Base-by-base conservation (phyloP, 2,797 vertebrate genomes). In the Spinus olivaceus region DNA sequence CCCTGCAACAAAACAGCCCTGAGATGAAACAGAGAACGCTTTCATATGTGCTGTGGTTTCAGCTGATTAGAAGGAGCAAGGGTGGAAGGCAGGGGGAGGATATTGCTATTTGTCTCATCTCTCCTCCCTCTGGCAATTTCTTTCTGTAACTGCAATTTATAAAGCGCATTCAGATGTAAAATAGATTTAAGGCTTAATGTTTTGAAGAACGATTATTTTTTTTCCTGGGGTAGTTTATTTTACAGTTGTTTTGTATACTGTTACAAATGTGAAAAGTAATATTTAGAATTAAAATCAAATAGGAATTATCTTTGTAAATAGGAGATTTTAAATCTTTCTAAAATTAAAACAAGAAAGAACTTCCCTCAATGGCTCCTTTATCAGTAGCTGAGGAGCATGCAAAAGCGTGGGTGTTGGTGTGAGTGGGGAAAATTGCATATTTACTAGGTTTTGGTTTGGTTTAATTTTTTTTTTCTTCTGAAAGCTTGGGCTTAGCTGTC, bases 111-210 rank as follows among this genome's bases (percentile, higher is more conserved):
- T 94, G 64, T 82, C 79, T 94, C 88, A 41, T 96, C 66, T 81
- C 66, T 95, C 33, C n/a, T 79, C 67, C 90, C 86, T 96, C 66
- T 25, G 77, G 93, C 90, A 94, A 28, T 90, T 91, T 95, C 37
- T 90, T 81, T 90, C 90, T 59, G 25, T 84, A 76, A 72, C 46
- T 44, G 24, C 64, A 72, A 39, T 85, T 95, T 91, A 14, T 60
- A 57, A 93, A 85, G 80, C 3, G 1, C 4, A 16, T 93, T 95
- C 53, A 82, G 60, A 87, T 87, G 76, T 85, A 85, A 91, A 96
- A 96, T 84, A 88, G 85, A 71, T 93, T 89, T 83, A 89, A 83
- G 67, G 63, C 81, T 86, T 94, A 90, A 81, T 70, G 46, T 64
- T 93, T 92, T 78, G 49, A 80, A 70, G 84, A 84, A 51, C 4